Evolutionary conservation across 2,113 vertebrate genomes (phyloP).

Genomic region (Plotosus lineatus): DNA sequence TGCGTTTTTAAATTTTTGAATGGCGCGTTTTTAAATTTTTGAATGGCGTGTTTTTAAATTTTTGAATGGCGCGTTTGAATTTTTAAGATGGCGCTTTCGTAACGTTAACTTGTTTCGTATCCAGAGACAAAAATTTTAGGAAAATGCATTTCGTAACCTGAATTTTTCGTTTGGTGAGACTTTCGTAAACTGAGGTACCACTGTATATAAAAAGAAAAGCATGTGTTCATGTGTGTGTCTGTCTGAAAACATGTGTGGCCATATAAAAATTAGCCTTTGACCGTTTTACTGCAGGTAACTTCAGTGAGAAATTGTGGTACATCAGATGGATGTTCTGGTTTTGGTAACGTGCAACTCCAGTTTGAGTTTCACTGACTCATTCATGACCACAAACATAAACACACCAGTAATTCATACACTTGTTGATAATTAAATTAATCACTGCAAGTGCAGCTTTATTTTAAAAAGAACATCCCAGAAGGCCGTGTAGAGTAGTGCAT

Average conservation of each 20-base stretch:
- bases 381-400: background rate
- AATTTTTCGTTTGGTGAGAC: no score
- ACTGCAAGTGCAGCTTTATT: background rate
- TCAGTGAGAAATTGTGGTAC: constrained; percentile 65
- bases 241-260: constrained; percentile 58
- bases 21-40: no score
- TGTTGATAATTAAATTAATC: constrained; percentile 22
- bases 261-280: constrained; percentile 65
- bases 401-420: background rate
- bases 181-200: no score
- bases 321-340: constrained; percentile 46
- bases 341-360: background rate
- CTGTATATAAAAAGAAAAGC: no score
- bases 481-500: background rate
- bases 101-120: no score
- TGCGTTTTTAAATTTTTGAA: no score
- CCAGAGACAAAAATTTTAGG: no score
- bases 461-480: background rate
- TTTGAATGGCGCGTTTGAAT: no score
- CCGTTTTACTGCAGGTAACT: constrained; percentile 72
- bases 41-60: no score
- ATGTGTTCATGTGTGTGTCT: constrained; percentile 20
- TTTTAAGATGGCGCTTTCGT: no score
- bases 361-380: background rate
- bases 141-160: no score